Evolutionary conservation across 2,888 invertebrate genomes (phyloP).

Genomic region (Dysmachus trigonus): DNA sequence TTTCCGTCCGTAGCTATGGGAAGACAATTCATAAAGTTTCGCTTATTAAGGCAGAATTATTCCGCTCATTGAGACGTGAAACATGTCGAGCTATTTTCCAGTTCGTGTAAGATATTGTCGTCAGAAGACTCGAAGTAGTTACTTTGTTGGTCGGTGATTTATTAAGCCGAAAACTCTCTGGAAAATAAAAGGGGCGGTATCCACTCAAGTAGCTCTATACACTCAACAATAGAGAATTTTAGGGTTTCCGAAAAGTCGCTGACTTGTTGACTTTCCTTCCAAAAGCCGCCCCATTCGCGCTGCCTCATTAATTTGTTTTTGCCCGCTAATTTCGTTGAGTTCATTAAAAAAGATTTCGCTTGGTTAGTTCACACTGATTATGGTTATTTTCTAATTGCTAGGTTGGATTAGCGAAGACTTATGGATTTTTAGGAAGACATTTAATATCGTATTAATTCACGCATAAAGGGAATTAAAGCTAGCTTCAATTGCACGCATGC

Average conservation of each 20-base stretch:
- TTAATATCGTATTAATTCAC: neutral
- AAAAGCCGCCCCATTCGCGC: neutral
- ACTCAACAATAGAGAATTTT: neutral
- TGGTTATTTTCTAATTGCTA: neutral
- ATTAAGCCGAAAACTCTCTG: neutral
- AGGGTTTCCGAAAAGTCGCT: neutral
- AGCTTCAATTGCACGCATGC: neutral
- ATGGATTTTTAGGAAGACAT: neutral
- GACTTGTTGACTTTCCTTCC: neutral
- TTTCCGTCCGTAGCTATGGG: neutral
- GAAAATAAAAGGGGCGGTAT: neutral
- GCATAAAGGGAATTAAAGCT: neutral
- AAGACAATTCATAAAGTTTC: constrained; percentile 3
- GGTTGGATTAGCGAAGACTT: neutral
- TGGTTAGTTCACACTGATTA: neutral
- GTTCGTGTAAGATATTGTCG: neutral
- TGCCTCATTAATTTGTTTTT: neutral
- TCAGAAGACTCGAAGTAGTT: neutral
- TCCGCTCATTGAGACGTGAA: neutral
- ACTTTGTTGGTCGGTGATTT: neutral
- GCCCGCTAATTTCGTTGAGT: neutral
- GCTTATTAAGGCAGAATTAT: neutral
- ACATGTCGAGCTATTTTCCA: neutral
- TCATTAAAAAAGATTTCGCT: neutral
- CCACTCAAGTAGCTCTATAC: neutral